A percentile compares a stretch with the other conserved stretches of the same genome.
phyloP scores from a whole-genome alignment of 2,797 vertebrate species.

The Urocyon cinereoargenteus region DNA sequence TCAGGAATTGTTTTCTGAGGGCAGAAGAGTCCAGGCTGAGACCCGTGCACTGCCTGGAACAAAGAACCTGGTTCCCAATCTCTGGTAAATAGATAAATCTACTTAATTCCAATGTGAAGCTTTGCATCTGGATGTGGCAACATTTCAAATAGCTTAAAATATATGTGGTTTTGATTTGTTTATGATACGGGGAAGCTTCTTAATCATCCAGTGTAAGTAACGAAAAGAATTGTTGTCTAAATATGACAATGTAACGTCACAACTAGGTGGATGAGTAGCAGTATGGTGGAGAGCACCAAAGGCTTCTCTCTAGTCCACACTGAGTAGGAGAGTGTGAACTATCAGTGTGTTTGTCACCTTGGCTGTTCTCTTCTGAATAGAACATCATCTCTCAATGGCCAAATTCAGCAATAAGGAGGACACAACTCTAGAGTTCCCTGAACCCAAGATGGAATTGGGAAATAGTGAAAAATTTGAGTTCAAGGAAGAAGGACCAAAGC shows the following conservation, averaged over 20 bases:
- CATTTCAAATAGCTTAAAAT: not conserved
- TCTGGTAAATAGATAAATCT: too few relatives aligned
- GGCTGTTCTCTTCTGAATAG: not conserved
- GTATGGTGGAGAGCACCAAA: accelerated
- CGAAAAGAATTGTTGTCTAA: not conserved
- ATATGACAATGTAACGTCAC: not conserved
- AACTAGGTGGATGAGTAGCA: accelerated
- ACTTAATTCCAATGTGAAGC: not conserved
- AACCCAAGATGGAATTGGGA: too few relatives aligned
- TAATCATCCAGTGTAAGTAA: not conserved
- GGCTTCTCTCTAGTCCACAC: not conserved
- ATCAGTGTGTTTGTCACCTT: accelerated
- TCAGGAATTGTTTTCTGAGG: not conserved
- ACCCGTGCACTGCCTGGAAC: accelerated
- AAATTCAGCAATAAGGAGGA: not conserved
- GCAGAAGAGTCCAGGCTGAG: not conserved
- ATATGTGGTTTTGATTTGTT: not conserved
- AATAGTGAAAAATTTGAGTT: not conserved
- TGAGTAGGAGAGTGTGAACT: not conserved
- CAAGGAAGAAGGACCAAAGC: accelerated
- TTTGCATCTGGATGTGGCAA: not conserved
- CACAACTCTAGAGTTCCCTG: not conserved
- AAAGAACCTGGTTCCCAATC: not conserved
- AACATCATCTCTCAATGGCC: not conserved
- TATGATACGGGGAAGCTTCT: not conserved